These are phyloP conservation scores for Eurosta solidaginis DNA, from an alignment of 1,140 invertebrate species.

Conservation along the genomic window DNA sequence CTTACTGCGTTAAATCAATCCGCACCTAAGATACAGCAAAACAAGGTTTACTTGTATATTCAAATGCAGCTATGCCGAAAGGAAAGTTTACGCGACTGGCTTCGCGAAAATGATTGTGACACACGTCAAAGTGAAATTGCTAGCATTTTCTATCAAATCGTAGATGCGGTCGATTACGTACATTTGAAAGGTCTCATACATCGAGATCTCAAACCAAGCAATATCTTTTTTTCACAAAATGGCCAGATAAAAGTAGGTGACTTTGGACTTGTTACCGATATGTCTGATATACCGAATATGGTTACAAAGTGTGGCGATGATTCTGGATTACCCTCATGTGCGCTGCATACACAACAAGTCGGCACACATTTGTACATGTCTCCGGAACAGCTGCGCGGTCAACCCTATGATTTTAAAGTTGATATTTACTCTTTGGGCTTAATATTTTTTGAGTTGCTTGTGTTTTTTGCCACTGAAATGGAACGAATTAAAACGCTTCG, in stretches of 20 bases:
- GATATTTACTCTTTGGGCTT: slow-evolving; percentile 96
- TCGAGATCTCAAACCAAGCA: slow-evolving; percentile 94
- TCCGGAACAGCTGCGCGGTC: slow-evolving; percentile 84
- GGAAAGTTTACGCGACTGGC: slow-evolving; percentile 90
- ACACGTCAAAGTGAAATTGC: slow-evolving; percentile 63
- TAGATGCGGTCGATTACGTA: slow-evolving; percentile 92
- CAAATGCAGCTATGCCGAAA: slow-evolving; percentile 95
- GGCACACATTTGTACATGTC: slow-evolving; percentile 96
- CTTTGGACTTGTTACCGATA: slow-evolving; percentile 92
- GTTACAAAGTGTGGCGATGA: slow-evolving; percentile 50
- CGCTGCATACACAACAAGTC: slow-evolving; percentile 65
- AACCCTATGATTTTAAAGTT: slow-evolving; percentile 89
- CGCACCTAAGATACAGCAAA: slow-evolving; percentile 18
- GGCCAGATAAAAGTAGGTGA: slow-evolving; percentile 93
- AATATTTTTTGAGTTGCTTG: slow-evolving; percentile 90
- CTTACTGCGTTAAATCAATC: neutral
- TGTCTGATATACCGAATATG: slow-evolving; percentile 68
- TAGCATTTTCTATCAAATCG: slow-evolving; percentile 89
- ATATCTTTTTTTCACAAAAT: slow-evolving; percentile 93
- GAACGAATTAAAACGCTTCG: slow-evolving; percentile 75
- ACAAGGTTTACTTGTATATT: slow-evolving; percentile 85
- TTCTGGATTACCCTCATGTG: slow-evolving; percentile 43
- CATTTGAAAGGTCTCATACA: slow-evolving; percentile 91
- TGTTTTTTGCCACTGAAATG: slow-evolving; percentile 88
- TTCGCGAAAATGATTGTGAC: slow-evolving; percentile 63